Conservation (phyloP, 1,140 invertebrate species). For the Pemphigus obesinymphae region DNA sequence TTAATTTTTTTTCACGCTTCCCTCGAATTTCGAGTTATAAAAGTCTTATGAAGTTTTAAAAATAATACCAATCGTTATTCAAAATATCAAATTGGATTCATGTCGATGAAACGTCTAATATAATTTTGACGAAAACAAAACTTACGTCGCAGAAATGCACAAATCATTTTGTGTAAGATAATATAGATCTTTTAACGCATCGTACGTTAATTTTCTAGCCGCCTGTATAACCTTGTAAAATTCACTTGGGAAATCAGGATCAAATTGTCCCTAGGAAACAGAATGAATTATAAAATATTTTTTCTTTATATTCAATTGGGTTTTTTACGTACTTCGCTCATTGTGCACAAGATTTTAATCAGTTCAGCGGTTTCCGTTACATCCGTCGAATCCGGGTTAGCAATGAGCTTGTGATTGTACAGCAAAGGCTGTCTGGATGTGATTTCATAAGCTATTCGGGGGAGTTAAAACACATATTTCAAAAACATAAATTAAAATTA, state of each 20-base stretch:
- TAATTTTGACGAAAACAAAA: conserved; percentile 43
- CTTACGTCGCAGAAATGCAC: conserved; percentile 63
- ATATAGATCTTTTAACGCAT: conserved; percentile 56
- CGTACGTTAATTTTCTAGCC: conserved; percentile 57
- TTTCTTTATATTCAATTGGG: background rate
- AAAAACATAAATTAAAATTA: background rate
- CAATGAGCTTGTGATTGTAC: conserved; percentile 14
- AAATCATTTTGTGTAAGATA: conserved; percentile 54
- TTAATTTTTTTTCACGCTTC: background rate
- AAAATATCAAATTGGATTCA: background rate
- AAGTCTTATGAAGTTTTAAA: background rate
- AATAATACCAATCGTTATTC: background rate
- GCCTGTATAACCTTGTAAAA: conserved; percentile 63
- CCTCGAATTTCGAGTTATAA: background rate
- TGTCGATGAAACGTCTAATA: background rate
- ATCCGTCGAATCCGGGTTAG: conserved; percentile 18
- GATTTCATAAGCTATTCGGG: conserved; percentile 2
- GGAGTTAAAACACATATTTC: background rate
- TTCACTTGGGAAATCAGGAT: conserved; percentile 59
- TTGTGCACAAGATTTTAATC: conserved; percentile 11
- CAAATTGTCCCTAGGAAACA: conserved; percentile 53
- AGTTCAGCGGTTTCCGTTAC: background rate
- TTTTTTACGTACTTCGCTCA: conserved; percentile 13
- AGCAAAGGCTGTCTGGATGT: conserved; percentile 22
- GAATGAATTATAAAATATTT: background rate